These are phyloP conservation scores for Malurus splendens DNA, from an alignment of 2,797 vertebrate species.

Conservation along the genomic window DNA sequence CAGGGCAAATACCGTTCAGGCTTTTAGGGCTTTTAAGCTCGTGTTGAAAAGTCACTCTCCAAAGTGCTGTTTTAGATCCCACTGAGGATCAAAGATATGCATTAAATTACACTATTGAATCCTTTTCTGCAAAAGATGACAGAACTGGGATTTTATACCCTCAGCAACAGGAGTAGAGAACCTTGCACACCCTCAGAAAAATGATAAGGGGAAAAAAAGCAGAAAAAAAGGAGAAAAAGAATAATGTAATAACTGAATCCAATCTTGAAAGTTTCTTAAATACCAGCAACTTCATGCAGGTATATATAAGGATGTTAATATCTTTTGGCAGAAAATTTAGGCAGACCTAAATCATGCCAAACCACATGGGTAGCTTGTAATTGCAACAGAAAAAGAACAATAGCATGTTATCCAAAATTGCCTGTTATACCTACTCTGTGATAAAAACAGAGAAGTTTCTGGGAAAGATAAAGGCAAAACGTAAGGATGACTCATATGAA, in stretches of 20 bases:
- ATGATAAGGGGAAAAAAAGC: neutral
- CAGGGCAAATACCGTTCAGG: neutral
- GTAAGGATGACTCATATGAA: neutral
- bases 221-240: neutral
- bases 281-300: neutral
- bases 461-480: constrained; percentile 1
- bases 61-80: constrained; percentile 30
- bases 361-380: neutral
- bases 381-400: neutral
- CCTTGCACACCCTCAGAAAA: neutral
- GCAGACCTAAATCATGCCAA: neutral
- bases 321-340: neutral
- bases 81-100: constrained; percentile 1
- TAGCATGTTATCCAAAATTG: neutral
- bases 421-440: neutral
- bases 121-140: neutral
- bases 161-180: neutral
- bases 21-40: constrained; percentile 30
- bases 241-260: neutral
- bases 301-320: neutral
- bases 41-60: neutral
- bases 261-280: neutral
- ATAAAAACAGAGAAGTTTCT: neutral
- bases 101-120: constrained; percentile 14
- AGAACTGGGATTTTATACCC: constrained; percentile 10